Conservation (phyloP, 2,888 invertebrate genomes). For the Mythimna pallens region DNA sequence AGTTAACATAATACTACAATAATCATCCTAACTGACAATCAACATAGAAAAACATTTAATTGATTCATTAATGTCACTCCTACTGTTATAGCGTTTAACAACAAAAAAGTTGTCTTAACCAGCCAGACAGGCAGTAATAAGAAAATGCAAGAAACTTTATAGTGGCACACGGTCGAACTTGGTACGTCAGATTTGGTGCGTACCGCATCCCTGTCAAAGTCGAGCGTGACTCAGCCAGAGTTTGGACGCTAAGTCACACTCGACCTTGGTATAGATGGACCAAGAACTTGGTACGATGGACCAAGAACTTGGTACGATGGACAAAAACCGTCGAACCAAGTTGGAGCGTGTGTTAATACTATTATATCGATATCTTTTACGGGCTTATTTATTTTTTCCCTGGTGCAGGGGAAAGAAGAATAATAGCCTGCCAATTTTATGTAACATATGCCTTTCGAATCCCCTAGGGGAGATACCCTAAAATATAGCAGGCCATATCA, state of each 20-base stretch:
- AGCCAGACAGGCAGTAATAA: background rate
- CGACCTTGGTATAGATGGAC: too few relatives aligned
- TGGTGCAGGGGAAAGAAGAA: constrained; percentile 16
- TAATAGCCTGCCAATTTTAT: constrained; percentile 42
- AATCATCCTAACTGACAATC: constrained; percentile 1
- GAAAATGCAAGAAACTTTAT: background rate
- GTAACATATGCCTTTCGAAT: constrained; percentile 33
- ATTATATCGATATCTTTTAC: background rate
- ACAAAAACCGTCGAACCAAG: too few relatives aligned
- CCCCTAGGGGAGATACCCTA: constrained; percentile 32
- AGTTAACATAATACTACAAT: background rate
- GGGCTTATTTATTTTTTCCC: constrained; percentile 23
- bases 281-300: too few relatives aligned
- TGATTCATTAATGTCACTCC: constrained; percentile 13
- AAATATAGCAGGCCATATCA: constrained; percentile 28
- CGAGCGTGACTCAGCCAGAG: too few relatives aligned
- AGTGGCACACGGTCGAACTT: too few relatives aligned
- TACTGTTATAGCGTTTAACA: background rate
- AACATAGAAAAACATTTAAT: constrained; percentile 16
- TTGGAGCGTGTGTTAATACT: too few relatives aligned
- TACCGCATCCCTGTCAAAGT: too few relatives aligned
- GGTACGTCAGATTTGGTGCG: too few relatives aligned
- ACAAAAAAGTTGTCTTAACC: background rate
- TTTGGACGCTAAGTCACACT: too few relatives aligned
- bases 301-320: too few relatives aligned